These are phyloP conservation scores for Phyto melanocephala DNA, from an alignment of 2,888 invertebrate species.

Conservation along the genomic window DNA sequence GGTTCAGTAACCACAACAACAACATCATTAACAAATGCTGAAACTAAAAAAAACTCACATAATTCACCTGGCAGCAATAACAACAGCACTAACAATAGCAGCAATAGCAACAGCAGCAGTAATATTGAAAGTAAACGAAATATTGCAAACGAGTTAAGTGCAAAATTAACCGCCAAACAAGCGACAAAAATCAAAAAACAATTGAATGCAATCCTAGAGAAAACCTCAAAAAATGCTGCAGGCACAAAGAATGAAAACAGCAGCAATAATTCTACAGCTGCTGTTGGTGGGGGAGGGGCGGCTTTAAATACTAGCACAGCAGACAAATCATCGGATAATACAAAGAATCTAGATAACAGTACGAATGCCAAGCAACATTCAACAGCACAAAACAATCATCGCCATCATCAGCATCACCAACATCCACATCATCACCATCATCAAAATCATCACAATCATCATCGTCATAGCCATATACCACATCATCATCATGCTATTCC, in stretches of 20 bases:
- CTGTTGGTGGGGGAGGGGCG: neutral
- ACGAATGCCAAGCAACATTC: conserved; percentile 59
- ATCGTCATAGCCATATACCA: conserved; percentile 65
- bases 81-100: conserved; percentile 63
- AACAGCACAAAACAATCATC: conserved; percentile 45
- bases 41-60: conserved; percentile 63
- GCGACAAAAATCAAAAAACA: conserved; percentile 77
- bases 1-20: conserved; percentile 64
- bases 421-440: conserved; percentile 65
- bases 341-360: conserved; percentile 47
- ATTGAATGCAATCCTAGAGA: conserved; percentile 73
- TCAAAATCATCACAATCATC: conserved; percentile 60
- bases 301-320: conserved; percentile 25
- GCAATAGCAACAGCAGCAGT: conserved; percentile 53
- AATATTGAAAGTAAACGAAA: conserved; percentile 67
- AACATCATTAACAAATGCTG: conserved; percentile 47
- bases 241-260: conserved; percentile 47
- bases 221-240: conserved; percentile 69
- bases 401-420: conserved; percentile 59
- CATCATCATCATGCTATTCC: conserved; percentile 75
- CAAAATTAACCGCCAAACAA: conserved; percentile 76
- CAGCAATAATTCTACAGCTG: conserved; percentile 4
- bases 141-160: conserved; percentile 71
- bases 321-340: conserved; percentile 55
- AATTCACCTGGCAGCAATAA: conserved; percentile 64